Base-by-base conservation (phyloP, 2,888 invertebrate species). In the Stenchaetothrips biformis region DNA sequence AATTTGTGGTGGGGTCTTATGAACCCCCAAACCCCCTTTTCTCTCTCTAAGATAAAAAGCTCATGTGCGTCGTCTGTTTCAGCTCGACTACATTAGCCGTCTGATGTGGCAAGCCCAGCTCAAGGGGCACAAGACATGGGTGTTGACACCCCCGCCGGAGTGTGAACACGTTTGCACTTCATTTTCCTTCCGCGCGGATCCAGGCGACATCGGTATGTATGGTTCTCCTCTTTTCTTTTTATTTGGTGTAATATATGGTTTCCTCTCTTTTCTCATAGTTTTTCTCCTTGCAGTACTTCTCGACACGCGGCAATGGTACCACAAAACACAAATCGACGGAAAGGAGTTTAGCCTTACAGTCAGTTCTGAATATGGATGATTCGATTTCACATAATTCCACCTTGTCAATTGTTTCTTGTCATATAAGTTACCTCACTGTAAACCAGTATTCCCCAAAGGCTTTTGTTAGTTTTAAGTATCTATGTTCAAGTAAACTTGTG, bases 91-190 rank as follows among this genome's bases (percentile, higher is more conserved):
- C 86, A 97, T 97, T 83, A 92, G 94, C 83, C 91, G 96, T 82
- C 90, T 97, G 49, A 96, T 96, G 91, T 97, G 97, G 97, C 97
- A 97, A 88, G 96, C 95, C 3, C 96, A 97, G 88, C 89, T 97
- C 21, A 90, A 90, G 83, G 97, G 97, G 0, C 92, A 91, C 84
- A 97, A 97, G 88, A 92, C 90, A 16, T 97, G 97, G 97, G 89
- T 90, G 27, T 87, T 97, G 59, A 91, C 93, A 18, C 96, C 97
- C 0, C 93, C 95, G 0, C 94, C 95, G 0, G 96, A 96, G 88
- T 96, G 96, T 88, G 94, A 96, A 86, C 86, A 90, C 85, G 86
- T 92, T 81, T 97, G 96, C 86, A 88, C 90, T 81, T 88, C 90
- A 77, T 90, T 96, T 84, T 90, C 92, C 82, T 94, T 94, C 86